Percentiles rank a stretch among this genome's conserved stretches.
Evolutionary conservation across 2,888 invertebrate genomes (phyloP).

Genomic region (Lordiphosa andalusiaca): DNA sequence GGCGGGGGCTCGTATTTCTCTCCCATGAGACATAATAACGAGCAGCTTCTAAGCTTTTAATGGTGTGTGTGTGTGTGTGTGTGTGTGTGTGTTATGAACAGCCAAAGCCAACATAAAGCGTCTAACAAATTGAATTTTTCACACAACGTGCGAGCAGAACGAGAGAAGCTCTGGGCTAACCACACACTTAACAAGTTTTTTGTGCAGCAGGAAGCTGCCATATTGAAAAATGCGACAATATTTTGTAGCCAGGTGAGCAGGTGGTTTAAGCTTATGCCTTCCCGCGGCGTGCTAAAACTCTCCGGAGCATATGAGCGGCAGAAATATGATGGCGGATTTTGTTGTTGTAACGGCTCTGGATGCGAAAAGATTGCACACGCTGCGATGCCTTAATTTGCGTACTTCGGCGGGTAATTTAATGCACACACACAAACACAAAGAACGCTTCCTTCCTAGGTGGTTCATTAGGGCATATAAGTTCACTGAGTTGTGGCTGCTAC

Average conservation of each 20-base stretch:
- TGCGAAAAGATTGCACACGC: constrained; percentile 31
- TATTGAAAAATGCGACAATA: constrained; percentile 72
- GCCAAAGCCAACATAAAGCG: constrained; percentile 60
- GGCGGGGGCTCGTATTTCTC: no score
- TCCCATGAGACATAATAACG: not conserved
- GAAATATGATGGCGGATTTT: constrained; percentile 24
- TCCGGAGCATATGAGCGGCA: constrained; percentile 11
- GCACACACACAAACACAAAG: constrained; percentile 2
- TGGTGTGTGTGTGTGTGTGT: constrained; percentile 18
- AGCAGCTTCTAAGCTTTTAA: constrained; percentile 51
- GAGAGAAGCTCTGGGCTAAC: constrained; percentile 32
- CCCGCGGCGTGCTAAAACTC: constrained; percentile 9
- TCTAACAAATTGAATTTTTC: constrained; percentile 69
- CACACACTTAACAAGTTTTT: constrained; percentile 71
- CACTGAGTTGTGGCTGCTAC: constrained; percentile 28
- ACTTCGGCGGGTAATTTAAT: constrained; percentile 8
- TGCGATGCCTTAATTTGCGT: constrained; percentile 25
- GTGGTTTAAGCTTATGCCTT: constrained; percentile 29
- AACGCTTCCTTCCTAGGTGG: constrained; percentile 18
- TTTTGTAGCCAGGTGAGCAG: constrained; percentile 45
- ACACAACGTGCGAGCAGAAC: constrained; percentile 7
- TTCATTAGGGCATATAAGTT: constrained; percentile 37
- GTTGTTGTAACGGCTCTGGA: constrained; percentile 13
- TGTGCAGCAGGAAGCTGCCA: constrained; percentile 33
- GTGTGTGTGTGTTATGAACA: constrained; percentile 40